Base-by-base conservation (phyloP, 2,888 invertebrate genomes). In the Volucella zonaria region DNA sequence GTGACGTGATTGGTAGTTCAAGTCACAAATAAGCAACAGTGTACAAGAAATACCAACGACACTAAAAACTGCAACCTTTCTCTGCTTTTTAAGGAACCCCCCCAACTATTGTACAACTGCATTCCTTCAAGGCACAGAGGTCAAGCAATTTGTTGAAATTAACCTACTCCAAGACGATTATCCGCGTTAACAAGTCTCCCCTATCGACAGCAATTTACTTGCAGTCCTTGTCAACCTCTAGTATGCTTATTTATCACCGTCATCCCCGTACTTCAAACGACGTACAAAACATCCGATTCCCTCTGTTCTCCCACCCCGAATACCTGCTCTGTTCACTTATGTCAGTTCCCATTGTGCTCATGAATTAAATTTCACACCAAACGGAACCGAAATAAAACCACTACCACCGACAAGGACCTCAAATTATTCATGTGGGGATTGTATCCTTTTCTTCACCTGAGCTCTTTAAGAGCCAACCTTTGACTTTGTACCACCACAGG, bases 361-460 rank as follows among this genome's bases (percentile, higher is more conserved):
- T 74, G 56, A 62, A 80, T 67, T 67, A 68, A 51, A 80, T 62
- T 80, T 68, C 80, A 68, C 79, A 67, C 74, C 73, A 14, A 54
- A 38, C 67, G 11, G 31, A 68, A 52, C 51, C 14, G 14, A 40
- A 51, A 23, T 42, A 49, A 23, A 23, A 11, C 59, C 31, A 61
- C 23, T 52, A 15, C 70, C 74, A 58, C 59, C 52, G 56, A 42
- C 59, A 78, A 76, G 67, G 75, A 76, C 54, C 66, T 56, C 52
- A 71, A 71, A 80, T 80, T 61, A 76, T 71, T 71, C 83, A 71
- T 59, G 54, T 40, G 59, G 61, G 75, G 45, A 76, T 66, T 80
- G 45, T 80, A 70, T 83, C 83, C 75, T 76, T 83, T 71, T 76
- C 80, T 70, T 76, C 70, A 76, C 83, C 83, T 83, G 75, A 4